Base-by-base conservation (phyloP, 1,140 invertebrate species). In the Microplitis demolitor region DNA sequence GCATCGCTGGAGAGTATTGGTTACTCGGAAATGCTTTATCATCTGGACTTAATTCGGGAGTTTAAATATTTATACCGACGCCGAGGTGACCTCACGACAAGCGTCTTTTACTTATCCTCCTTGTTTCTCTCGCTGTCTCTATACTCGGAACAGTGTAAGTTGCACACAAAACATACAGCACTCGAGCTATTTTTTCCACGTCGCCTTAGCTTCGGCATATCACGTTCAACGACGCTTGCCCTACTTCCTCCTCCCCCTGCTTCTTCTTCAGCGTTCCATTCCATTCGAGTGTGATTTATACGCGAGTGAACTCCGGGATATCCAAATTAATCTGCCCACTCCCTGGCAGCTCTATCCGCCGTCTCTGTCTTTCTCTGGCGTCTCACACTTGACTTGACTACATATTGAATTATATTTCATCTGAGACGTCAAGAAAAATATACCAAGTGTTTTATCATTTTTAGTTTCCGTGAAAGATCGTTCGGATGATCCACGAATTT, bases 1-100 rank as follows among this genome's bases (percentile, higher is more conserved):
- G 73, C 24, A 24, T 24, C 24, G 24, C 24, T 24, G 24, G 1
- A 0, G 24, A 24, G 24, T 24, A 24, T 24, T 24, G 51, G 67
- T 77, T 73, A 78, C 78, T 81, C 77, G 78, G 79, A 83, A 78
- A 35, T 80, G 78, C 80, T 84, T 83, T 83, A 83, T 84, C 82
- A 82, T 82, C 76, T 78, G 74, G 77, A 80, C 77, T 84, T 84
- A 81, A 83, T 84, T 84, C 78, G 79, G 79, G 80, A 82, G 78
- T 84, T 82, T 75, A 84, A 84, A 84, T 83, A 83, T 84, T 84
- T 84, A 84, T 83, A 84, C 77, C 78, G 73, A 72, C 73, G 73
- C 64, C 71, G 75, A 80, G 77, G 79, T 80, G 83, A 84, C 83
- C 82, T 83, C 81, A 80, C 73, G 79, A 82, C 79, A 79, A 74